These are phyloP conservation scores for Euproctis similis DNA, from an alignment of 2,888 invertebrate species.

Conservation along the genomic window DNA sequence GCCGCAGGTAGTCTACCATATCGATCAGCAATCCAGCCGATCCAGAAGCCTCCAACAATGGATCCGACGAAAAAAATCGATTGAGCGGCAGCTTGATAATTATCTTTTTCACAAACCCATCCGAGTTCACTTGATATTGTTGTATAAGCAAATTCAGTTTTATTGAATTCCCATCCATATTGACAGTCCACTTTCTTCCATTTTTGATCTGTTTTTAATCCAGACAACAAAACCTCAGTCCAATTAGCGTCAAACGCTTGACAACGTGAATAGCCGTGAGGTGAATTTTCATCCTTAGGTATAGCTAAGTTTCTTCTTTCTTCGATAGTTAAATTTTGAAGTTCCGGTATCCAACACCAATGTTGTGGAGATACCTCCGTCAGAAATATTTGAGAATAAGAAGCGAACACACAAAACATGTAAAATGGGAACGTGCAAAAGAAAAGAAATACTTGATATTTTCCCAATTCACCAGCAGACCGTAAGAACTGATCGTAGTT, in stretches of 20 bases:
- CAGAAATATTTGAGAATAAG: slow-evolving; percentile 37
- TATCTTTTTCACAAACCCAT: slow-evolving; percentile 48
- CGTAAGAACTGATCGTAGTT: slow-evolving; percentile 36
- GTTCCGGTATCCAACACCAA: slow-evolving; percentile 40
- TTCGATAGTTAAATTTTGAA: slow-evolving; percentile 31
- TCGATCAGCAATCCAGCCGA: slow-evolving; percentile 48
- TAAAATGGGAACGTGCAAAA: slow-evolving; percentile 36
- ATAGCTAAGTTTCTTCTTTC: slow-evolving; percentile 33
- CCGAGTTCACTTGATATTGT: slow-evolving; percentile 46
- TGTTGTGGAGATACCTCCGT: slow-evolving; percentile 39
- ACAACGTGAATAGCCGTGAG: slow-evolving; percentile 44
- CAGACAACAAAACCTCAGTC: slow-evolving; percentile 35
- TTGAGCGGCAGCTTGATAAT: slow-evolving; percentile 50
- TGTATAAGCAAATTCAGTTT: slow-evolving; percentile 46
- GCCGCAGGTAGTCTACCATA: slow-evolving; percentile 45
- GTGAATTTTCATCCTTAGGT: slow-evolving; percentile 27
- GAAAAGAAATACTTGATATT: slow-evolving; percentile 35
- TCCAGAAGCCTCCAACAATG: slow-evolving; percentile 39
- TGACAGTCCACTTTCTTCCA: slow-evolving; percentile 40
- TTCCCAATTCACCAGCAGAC: slow-evolving; percentile 38
- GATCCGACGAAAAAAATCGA: slow-evolving; percentile 46
- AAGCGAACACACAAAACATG: slow-evolving; percentile 32
- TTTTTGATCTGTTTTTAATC: slow-evolving; percentile 25
- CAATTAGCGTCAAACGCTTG: slow-evolving; percentile 38
- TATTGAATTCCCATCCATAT: slow-evolving; percentile 50